These are phyloP conservation scores for Heliornis fulica DNA, from an alignment of 2,113 vertebrate species.

Conservation along the genomic window DNA sequence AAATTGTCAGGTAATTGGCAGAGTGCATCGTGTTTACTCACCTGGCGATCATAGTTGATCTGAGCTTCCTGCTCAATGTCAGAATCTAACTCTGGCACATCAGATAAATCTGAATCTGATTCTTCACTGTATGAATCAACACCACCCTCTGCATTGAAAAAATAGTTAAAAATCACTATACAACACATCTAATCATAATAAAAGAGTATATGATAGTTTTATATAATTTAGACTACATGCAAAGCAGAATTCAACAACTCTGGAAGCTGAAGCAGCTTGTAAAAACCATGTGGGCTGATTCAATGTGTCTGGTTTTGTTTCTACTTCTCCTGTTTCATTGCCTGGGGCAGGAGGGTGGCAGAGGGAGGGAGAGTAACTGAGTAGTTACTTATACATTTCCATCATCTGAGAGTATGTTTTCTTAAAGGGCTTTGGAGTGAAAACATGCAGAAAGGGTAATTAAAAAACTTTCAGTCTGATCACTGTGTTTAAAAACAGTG, in stretches of 20 bases:
- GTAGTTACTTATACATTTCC: neutral
- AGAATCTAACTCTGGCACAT: slow-evolving; percentile 94
- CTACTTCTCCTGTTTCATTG: neutral
- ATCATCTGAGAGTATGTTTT: neutral
- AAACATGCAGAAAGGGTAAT: neutral
- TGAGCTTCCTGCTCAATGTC: slow-evolving; percentile 99
- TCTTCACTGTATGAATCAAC: slow-evolving; percentile 94
- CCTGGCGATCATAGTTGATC: slow-evolving; percentile 95
- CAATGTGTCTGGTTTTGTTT: neutral
- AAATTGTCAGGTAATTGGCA: neutral
- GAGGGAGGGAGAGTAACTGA: neutral
- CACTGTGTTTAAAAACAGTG: neutral
- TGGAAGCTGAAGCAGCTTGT: neutral
- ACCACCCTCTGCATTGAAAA: slow-evolving; percentile 79
- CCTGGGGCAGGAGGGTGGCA: neutral
- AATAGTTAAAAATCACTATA: neutral
- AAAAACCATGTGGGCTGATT: neutral
- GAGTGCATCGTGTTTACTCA: slow-evolving; percentile 43
- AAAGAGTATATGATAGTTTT: neutral
- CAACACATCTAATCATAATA: neutral
- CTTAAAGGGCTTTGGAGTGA: neutral
- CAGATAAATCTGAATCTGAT: slow-evolving; percentile 93
- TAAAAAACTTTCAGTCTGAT: neutral
- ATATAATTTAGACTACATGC: neutral
- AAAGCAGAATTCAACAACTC: neutral